Percentiles rank a stretch among this genome's conserved stretches.
Evolutionary conservation across 2,888 invertebrate genomes (phyloP).

Genomic region (Rugalucina vietnamica): DNA sequence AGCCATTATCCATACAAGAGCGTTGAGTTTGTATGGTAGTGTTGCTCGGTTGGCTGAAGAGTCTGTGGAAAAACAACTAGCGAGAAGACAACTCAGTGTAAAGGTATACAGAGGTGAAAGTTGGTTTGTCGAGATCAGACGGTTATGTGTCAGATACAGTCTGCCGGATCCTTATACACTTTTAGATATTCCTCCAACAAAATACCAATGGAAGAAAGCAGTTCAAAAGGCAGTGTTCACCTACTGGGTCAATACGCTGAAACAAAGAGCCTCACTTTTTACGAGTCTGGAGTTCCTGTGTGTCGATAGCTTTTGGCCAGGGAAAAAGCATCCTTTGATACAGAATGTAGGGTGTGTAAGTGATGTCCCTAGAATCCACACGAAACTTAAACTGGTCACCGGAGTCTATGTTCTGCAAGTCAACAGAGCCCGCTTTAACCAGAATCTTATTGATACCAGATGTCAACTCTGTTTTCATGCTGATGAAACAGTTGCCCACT

Average conservation of each 20-base stretch:
- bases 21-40: constrained; percentile 6
- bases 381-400: background rate
- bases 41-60: background rate
- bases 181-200: background rate
- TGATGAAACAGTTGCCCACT: background rate
- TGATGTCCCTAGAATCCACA: background rate
- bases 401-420: background rate
- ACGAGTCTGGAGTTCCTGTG: background rate
- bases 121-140: constrained; percentile 14
- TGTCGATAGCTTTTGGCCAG: background rate
- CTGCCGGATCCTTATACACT: background rate
- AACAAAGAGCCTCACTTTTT: background rate
- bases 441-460: background rate
- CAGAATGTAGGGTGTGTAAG: background rate
- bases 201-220: background rate
- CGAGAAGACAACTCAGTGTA: background rate
- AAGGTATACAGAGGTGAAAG: background rate
- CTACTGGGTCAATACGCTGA: background rate
- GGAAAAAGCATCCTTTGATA: background rate
- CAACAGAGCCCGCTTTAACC: background rate
- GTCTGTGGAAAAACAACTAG: constrained; percentile 4
- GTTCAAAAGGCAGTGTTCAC: background rate
- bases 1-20: constrained; percentile 3
- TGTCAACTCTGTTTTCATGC: background rate
- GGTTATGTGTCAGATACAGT: constrained; percentile 16